Evolutionary conservation across 1,140 invertebrate species (phyloP), one percentile per base, ranked within the genome.

Genomic region (Mya arenaria): DNA sequence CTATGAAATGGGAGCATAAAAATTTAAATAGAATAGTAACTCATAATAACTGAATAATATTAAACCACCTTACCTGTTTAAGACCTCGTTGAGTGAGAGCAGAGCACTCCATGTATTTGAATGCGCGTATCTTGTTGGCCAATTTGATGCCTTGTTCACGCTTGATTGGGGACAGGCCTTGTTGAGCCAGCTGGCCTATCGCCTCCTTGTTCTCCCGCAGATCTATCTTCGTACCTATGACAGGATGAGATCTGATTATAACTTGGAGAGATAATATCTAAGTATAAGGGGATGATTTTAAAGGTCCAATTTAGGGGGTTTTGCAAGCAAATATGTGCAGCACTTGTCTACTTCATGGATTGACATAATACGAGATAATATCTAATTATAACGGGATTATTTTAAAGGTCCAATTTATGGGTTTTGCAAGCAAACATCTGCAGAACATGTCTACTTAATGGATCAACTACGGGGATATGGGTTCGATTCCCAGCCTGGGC

Each of bases 161-260:
- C 81, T 93, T 93, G 37, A 99, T 98, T 34, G 99, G 98, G 39
- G 97, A 96, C 65, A 99, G 94, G 92, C 99, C 99, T 93, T 91
- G 98, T 90, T 99, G 98, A 93, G 98, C 98, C 56, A 99, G 94
- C 93, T 98, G 98, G 88, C 99, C 98, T 88, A 99, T 97, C 48
- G 98, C 99, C 89, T 97, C 97, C 92, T 98, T 98, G 93, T 99
- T 98, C 92, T 99, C 98, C 89, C 98, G 95, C 60, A 99, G 94
- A 95, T 99, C 98, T 81, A 94, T 92, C 90, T 95, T 95, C 39
- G 94, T 95, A 83, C 91, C 91, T 92, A 66, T 30, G 84, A 83
- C 65, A 37, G n/a, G 41, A 78, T 58, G 36, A 58, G 65, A 25
- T 34, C 25, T 34, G 4, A 15, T 5, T n/a, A 65, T 48, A 48